Base-by-base conservation (phyloP, 64 coral and sea anemone species). In the Montipora cactus region DNA sequence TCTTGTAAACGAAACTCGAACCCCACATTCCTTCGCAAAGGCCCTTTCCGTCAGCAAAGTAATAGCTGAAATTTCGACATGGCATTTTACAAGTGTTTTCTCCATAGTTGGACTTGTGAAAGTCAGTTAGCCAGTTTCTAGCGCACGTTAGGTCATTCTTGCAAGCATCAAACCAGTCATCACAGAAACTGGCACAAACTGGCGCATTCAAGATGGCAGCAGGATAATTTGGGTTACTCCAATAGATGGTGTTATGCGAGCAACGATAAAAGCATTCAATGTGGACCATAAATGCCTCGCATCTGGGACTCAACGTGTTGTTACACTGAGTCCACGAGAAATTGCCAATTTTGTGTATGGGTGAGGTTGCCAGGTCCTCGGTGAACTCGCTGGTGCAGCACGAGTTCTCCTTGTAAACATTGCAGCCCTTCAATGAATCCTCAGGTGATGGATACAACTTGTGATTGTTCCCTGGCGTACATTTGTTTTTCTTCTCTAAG, bases 91-190 rank as follows among this genome's bases (percentile, higher is more conserved):
- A 91, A 7, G 20, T 71, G 78, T 91, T 91, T 67, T 4, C 55
- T 59, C 79, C 47, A 12, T 59, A 16, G 1, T 3, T 18, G 0
- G 76, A 49, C 66, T 7, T 21, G 8, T 80, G n/a, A 5, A 79
- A 87, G 50, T 79, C 72, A 1, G 6, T 78, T 44, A 86, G 1
- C 80, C 74, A 89, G 59, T 90, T 80, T 49, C 79, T 51, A 12
- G 81, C 88, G 66, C 89, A 95, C 12, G 89, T 95, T 48, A 80
- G 21, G 81, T 95, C 93, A 49, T 90, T 79, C 80, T 91, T 95
- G 64, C 93, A 95, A 28, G 93, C 93, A 3, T 95, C 89, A 75
- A 86, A 95, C 88, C 81, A 95, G 20, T 50, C 59, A 61, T 95
- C 81, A 22, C 93, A 95, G n/a, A 58, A 28, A 51, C 77, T 78